Evolutionary conservation across 2,113 vertebrate species (phyloP).

Genomic region (Enhydra lutris): DNA sequence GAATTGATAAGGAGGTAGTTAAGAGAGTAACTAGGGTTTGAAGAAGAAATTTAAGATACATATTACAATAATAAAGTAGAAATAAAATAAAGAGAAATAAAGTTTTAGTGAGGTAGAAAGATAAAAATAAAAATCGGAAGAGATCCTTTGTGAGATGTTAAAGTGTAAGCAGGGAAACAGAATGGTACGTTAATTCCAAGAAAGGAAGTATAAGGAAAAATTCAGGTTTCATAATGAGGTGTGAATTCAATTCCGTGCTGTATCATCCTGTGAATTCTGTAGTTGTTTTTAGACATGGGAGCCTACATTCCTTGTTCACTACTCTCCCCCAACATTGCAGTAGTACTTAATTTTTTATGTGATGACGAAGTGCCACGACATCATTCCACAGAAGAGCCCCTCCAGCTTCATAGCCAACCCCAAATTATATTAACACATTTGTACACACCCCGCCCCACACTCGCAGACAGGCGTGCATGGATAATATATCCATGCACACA

Average conservation of each 20-base stretch:
- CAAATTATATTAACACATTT: background rate
- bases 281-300: background rate
- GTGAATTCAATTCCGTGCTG: background rate
- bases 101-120: background rate
- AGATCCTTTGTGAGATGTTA: background rate
- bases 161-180: background rate
- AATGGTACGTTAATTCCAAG: background rate
- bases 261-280: background rate
- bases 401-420: background rate
- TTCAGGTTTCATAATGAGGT: background rate
- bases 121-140: background rate
- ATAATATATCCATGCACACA: accelerated
- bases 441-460: accelerated
- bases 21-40: background rate
- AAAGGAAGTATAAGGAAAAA: background rate
- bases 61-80: background rate
- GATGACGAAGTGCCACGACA: background rate
- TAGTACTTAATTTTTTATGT: background rate
- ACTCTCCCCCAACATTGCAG: background rate
- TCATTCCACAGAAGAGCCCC: background rate
- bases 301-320: background rate
- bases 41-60: background rate
- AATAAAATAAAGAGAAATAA: background rate
- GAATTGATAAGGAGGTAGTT: background rate
- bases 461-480: accelerated